phyloP scores from a whole-genome alignment of 2,797 vertebrate genomes.

The Erethizon dorsatum region DNA sequence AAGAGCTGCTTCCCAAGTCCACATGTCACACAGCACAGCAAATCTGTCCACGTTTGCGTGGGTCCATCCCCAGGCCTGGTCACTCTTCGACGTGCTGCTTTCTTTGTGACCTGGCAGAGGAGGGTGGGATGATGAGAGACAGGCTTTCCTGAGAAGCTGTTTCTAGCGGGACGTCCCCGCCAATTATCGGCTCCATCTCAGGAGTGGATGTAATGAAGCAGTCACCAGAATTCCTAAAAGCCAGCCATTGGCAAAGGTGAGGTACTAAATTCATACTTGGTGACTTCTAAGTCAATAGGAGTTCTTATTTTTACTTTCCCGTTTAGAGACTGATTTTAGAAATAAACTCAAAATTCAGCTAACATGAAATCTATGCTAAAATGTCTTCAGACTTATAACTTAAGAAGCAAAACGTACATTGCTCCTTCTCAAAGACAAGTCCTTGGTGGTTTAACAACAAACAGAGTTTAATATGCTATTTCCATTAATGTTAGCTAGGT shows the following conservation, averaged over 20 bases:
- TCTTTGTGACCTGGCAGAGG: constrained; percentile 71
- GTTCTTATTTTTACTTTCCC: background rate
- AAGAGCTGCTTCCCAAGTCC: constrained; percentile 90
- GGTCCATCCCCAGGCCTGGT: constrained; percentile 79
- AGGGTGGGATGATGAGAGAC: background rate
- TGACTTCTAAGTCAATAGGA: constrained; percentile 19
- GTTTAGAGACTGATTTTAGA: constrained; percentile 67
- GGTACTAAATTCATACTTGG: background rate
- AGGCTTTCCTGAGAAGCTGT: background rate
- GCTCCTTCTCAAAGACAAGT: constrained; percentile 60
- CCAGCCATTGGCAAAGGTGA: background rate
- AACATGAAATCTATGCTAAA: constrained; percentile 41
- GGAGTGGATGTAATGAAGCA: background rate
- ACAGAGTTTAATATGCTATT: background rate
- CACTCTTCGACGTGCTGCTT: background rate
- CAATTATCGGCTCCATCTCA: background rate
- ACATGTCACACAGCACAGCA: constrained; percentile 91
- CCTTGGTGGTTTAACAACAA: constrained; percentile 44
- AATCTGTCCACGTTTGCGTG: constrained; percentile 86
- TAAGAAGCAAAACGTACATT: constrained; percentile 59
- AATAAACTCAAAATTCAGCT: constrained; percentile 60
- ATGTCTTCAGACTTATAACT: constrained; percentile 41
- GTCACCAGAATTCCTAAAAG: background rate
- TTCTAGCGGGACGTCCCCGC: background rate
- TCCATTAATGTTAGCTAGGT: background rate